Percentiles rank a stretch among this genome's conserved stretches.
Evolutionary conservation across 2,113 vertebrate species (phyloP).

Genomic region (Pseudorectes ferrugineus): DNA sequence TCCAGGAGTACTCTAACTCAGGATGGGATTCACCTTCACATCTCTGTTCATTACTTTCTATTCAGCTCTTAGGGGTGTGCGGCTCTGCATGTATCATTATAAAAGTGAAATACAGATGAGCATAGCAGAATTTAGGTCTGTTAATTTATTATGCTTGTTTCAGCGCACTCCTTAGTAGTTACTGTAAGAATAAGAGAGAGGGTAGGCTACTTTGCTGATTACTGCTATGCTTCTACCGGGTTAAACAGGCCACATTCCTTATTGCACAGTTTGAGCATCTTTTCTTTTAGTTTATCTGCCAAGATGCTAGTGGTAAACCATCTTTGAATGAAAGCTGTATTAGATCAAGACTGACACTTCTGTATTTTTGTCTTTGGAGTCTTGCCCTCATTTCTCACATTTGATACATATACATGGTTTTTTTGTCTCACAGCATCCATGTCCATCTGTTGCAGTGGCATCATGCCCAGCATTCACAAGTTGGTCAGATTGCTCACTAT

Average conservation of each 20-base stretch:
- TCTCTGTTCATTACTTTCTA: background rate
- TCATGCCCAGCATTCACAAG: slow-evolving; percentile 21
- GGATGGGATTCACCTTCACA: background rate
- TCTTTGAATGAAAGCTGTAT: slow-evolving; percentile 22
- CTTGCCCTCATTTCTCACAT: slow-evolving; percentile 51
- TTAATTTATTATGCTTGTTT: background rate
- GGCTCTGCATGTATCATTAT: background rate
- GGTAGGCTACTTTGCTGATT: background rate
- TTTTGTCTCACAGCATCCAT: slow-evolving; percentile 26
- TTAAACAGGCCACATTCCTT: background rate
- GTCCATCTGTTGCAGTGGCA: slow-evolving; percentile 56
- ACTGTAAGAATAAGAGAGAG: background rate
- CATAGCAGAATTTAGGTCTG: background rate
- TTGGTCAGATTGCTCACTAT: background rate
- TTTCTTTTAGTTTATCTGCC: background rate
- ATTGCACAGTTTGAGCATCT: background rate
- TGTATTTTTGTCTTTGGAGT: slow-evolving; percentile 49
- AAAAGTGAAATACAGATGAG: background rate
- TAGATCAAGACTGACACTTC: slow-evolving; percentile 53
- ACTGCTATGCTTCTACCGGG: background rate
- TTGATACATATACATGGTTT: slow-evolving; percentile 25
- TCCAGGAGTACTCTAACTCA: background rate
- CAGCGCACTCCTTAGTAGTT: background rate
- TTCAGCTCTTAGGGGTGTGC: background rate
- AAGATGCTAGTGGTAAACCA: background rate